Percentiles rank a stretch among this genome's conserved stretches.
Evolutionary conservation across 1,140 invertebrate species (phyloP).

Genomic region (Idris sp.): DNA sequence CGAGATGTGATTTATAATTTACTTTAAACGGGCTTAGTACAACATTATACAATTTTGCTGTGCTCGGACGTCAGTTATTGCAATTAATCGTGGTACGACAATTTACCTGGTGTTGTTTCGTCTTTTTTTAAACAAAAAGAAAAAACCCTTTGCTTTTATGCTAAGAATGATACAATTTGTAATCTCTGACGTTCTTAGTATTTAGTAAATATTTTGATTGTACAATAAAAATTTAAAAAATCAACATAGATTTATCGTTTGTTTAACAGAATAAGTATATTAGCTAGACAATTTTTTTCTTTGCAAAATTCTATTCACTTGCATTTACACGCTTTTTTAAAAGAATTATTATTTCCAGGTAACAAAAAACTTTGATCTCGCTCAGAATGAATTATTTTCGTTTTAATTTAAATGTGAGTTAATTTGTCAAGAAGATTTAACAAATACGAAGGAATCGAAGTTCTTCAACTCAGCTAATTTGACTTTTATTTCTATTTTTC

Average conservation of each 20-base stretch:
- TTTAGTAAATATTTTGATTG: constrained; percentile 41
- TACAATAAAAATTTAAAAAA: constrained; percentile 48
- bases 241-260: constrained; percentile 27
- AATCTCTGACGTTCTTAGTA: constrained; percentile 55
- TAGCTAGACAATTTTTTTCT: constrained; percentile 1
- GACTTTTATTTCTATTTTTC: too few species aligned
- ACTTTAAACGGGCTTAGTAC: constrained; percentile 44
- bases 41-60: constrained; percentile 47
- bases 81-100: constrained; percentile 21
- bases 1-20: constrained; percentile 56
- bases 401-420: too few species aligned
- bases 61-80: constrained; percentile 49
- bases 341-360: too few species aligned
- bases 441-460: too few species aligned
- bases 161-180: constrained; percentile 33
- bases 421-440: too few species aligned
- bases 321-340: too few species aligned
- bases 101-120: constrained; percentile 24
- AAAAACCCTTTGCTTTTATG: constrained; percentile 25
- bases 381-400: too few species aligned
- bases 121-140: constrained; percentile 10
- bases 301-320: too few species aligned
- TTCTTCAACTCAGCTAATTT: too few species aligned
- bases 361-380: too few species aligned
- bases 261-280: constrained; percentile 4